Evolutionary conservation across 2,113 vertebrate genomes (phyloP).

Genomic region (Murina feae): DNA sequence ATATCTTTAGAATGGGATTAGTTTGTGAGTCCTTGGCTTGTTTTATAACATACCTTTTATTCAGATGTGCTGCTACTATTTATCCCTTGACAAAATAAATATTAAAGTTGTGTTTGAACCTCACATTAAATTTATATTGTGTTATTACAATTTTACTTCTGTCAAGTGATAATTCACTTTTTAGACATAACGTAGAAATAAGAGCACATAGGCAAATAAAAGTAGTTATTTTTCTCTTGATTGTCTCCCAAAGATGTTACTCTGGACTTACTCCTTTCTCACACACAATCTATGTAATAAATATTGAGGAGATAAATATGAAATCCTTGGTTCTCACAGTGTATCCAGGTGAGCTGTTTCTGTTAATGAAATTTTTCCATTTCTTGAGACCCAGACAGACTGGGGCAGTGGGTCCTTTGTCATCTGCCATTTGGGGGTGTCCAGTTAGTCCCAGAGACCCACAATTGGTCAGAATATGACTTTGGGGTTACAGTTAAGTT

Average conservation of each 20-base stretch:
- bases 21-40: constrained; percentile 73
- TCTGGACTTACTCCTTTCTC: constrained; percentile 50
- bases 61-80: constrained; percentile 74
- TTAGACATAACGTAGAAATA: constrained; percentile 72
- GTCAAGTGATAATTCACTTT: constrained; percentile 72
- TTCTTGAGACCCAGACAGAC: neutral
- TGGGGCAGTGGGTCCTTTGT: neutral
- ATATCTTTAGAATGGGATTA: constrained; percentile 72
- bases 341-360: neutral
- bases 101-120: constrained; percentile 77
- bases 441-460: neutral
- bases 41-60: constrained; percentile 77
- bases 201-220: constrained; percentile 41
- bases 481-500: neutral
- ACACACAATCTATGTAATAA: neutral
- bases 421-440: neutral
- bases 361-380: neutral
- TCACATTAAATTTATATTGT: constrained; percentile 78
- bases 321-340: neutral
- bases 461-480: neutral
- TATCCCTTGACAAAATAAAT: constrained; percentile 77
- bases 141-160: constrained; percentile 75
- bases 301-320: neutral
- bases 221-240: constrained; percentile 51
- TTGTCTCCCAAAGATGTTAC: constrained; percentile 68